Evolutionary conservation across 2,113 vertebrate genomes (phyloP).

Genomic region (Solea solea): DNA sequence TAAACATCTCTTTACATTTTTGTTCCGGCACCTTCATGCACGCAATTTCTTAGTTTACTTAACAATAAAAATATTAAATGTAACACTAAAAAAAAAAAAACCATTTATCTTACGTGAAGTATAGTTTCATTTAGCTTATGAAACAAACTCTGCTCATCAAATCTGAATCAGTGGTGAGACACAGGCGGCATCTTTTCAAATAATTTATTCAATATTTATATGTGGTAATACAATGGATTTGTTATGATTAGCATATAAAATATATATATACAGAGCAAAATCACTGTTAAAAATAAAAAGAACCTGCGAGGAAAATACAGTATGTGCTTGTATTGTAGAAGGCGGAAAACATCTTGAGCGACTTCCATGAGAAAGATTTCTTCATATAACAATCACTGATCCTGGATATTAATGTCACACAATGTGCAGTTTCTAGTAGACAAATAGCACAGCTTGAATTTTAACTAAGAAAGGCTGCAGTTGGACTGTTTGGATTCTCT

Average conservation of each 20-base stretch:
- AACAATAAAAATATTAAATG: no score
- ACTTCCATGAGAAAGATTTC: conserved; percentile 34
- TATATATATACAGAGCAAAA: conserved; percentile 79
- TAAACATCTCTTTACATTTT: no score
- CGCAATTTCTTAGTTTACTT: no score
- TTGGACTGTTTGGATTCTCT: conserved; percentile 78
- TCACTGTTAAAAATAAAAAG: conserved; percentile 68
- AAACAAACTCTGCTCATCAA: neutral
- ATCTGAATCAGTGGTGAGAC: conserved; percentile 3
- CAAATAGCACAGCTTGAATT: conserved; percentile 38
- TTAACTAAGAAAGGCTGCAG: conserved; percentile 78
- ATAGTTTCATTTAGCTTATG: no score
- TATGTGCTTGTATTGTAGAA: conserved; percentile 71
- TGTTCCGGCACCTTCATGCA: no score
- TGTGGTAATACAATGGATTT: conserved; percentile 64
- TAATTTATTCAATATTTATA: conserved; percentile 83
- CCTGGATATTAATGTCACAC: conserved; percentile 25
- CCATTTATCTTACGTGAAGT: no score
- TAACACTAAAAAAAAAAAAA: no score
- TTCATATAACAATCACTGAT: conserved; percentile 59
- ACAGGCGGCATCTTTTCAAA: conserved; percentile 57
- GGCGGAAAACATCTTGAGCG: conserved; percentile 45
- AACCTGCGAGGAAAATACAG: conserved; percentile 51
- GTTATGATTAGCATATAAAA: conserved; percentile 80
- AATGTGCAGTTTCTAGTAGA: conserved; percentile 46